phyloP scores from a whole-genome alignment of 2,797 vertebrate genomes.

The Paguma larvata region DNA sequence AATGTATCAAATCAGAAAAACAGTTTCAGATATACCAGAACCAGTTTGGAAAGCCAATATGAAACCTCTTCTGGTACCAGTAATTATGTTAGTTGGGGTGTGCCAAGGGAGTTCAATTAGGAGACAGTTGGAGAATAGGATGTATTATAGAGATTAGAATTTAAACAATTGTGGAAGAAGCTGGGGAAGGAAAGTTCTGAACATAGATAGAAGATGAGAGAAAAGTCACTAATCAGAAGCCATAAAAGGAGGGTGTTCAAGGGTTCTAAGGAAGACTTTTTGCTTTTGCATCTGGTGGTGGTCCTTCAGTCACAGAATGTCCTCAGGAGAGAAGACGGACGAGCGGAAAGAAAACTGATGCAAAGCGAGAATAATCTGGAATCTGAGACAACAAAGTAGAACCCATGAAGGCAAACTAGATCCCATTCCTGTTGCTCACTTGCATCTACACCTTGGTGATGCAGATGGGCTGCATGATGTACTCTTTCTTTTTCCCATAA shows the following conservation, averaged over 20 bases:
- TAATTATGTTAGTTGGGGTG: background rate
- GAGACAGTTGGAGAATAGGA: background rate
- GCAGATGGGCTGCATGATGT: background rate
- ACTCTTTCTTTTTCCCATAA: background rate
- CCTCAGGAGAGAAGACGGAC: background rate
- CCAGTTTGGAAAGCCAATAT: background rate
- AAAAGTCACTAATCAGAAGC: background rate
- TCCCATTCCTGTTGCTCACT: background rate
- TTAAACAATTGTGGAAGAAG: background rate
- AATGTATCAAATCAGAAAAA: background rate
- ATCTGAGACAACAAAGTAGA: background rate
- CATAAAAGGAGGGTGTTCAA: background rate
- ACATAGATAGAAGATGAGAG: background rate
- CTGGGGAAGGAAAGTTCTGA: background rate
- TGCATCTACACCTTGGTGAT: background rate
- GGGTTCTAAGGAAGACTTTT: background rate
- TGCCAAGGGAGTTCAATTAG: no score
- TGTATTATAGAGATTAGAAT: background rate
- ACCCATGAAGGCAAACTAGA: background rate
- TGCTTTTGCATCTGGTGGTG: background rate
- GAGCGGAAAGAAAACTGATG: background rate
- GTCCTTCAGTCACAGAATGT: background rate
- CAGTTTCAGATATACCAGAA: background rate
- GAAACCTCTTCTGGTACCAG: background rate
- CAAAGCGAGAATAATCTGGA: background rate